A percentile compares a stretch with the other conserved stretches of the same genome.
These are phyloP conservation scores for Laspeyria flexula DNA, from an alignment of 2,888 invertebrate species.

Conservation along the genomic window DNA sequence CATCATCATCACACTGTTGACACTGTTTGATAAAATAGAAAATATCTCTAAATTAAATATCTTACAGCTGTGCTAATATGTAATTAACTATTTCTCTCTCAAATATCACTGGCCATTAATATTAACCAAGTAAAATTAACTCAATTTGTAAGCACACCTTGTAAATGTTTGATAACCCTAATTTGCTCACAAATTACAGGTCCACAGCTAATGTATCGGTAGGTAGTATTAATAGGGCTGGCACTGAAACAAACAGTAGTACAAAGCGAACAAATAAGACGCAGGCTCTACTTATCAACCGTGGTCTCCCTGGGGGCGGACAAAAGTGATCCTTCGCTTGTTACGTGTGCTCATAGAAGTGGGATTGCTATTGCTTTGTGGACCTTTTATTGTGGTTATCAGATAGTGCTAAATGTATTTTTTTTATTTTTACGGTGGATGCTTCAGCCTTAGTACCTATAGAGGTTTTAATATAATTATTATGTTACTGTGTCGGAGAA, in stretches of 20 bases:
- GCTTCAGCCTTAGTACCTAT: no score
- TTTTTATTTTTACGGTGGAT: no score
- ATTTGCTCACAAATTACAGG: slow-evolving; percentile 42
- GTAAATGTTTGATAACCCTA: slow-evolving; percentile 43
- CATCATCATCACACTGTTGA: no score
- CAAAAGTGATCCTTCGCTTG: slow-evolving; percentile 42
- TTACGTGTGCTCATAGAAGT: slow-evolving; percentile 50
- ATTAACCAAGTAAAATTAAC: not conserved
- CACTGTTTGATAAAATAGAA: no score
- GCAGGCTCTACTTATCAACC: slow-evolving; percentile 70
- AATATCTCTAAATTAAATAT: no score
- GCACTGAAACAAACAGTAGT: slow-evolving; percentile 65
- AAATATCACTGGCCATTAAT: not conserved
- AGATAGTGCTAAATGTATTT: not conserved
- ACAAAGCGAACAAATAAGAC: slow-evolving; percentile 75
- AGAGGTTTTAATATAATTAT: no score
- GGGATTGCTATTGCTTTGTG: slow-evolving; percentile 11
- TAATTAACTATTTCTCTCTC: no score
- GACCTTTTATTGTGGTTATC: not conserved
- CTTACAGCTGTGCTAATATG: no score
- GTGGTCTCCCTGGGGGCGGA: slow-evolving; percentile 30
- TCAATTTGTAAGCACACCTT: not conserved
- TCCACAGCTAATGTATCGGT: slow-evolving; percentile 59
- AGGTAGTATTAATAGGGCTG: slow-evolving; percentile 69
- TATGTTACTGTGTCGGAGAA: no score